A percentile compares a stretch with the other conserved stretches of the same genome.
Evolutionary conservation across 2,113 vertebrate genomes (phyloP).

Genomic region (Corydoras sp.): DNA sequence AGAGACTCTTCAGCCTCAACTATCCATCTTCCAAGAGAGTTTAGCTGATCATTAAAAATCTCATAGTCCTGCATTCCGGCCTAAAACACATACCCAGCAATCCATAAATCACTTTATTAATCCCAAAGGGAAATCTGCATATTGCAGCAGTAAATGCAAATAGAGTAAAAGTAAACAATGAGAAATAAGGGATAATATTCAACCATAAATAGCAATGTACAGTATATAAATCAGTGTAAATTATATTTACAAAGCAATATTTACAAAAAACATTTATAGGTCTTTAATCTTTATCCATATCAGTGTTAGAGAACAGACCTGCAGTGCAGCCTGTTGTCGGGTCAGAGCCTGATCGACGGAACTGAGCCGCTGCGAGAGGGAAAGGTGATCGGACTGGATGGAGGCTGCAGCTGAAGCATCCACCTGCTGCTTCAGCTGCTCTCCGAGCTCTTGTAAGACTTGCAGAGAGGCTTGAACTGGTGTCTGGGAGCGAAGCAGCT

Average conservation of each 20-base stretch:
- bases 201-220: no score
- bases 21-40: conserved; percentile 73
- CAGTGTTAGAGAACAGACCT: conserved; percentile 63
- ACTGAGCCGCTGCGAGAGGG: conserved; percentile 72
- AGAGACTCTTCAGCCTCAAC: conserved; percentile 77
- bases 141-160: no score
- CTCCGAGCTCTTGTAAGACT: conserved; percentile 80
- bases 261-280: neutral
- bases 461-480: conserved; percentile 75
- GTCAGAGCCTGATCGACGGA: conserved; percentile 76
- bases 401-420: conserved; percentile 79
- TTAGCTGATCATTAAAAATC: conserved; percentile 76
- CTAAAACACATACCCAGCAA: no score
- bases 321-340: conserved; percentile 76
- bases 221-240: no score
- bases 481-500: conserved; percentile 68
- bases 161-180: no score
- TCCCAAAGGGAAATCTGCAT: no score
- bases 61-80: conserved; percentile 81
- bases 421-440: conserved; percentile 87
- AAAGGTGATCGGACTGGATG: conserved; percentile 81
- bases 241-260: neutral
- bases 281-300: neutral
- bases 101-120: no score
- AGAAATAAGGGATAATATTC: no score